Evolutionary conservation across 2,797 vertebrate species (phyloP).

Genomic region (Microhierax caerulescens): DNA sequence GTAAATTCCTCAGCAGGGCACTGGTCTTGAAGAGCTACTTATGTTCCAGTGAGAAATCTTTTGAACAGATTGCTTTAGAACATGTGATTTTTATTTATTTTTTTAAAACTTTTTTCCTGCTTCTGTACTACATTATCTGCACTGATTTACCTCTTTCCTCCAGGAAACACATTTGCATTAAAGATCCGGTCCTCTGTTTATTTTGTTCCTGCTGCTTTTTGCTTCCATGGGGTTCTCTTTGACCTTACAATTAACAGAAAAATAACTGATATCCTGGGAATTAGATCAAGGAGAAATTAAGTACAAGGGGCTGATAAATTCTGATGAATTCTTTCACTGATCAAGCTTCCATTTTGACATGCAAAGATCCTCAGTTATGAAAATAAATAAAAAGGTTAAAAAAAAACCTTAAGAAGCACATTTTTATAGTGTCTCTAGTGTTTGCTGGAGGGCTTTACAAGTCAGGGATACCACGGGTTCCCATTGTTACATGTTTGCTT

Average conservation of each 20-base stretch:
- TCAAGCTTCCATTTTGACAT: not conserved
- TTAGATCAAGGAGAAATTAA: not conserved
- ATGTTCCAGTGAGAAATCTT: not conserved
- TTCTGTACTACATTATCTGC: conserved; percentile 24
- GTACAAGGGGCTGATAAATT: not conserved
- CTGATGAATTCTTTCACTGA: not conserved
- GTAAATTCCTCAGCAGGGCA: conserved; percentile 22
- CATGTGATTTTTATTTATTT: not conserved
- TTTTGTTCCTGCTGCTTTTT: conserved; percentile 28
- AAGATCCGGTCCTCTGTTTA: conserved; percentile 52
- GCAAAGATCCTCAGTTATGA: not conserved
- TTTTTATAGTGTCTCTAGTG: not conserved
- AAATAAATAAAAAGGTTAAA: not conserved
- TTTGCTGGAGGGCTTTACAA: not conserved
- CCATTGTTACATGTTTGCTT: not conserved
- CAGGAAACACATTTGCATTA: conserved; percentile 58
- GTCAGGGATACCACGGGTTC: not conserved
- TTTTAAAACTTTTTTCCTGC: not conserved
- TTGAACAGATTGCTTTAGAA: conserved; percentile 12
- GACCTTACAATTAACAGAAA: conserved; percentile 29
- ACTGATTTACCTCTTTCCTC: conserved; percentile 24
- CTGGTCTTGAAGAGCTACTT: conserved; percentile 32
- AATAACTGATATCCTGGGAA: not conserved
- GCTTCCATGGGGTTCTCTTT: conserved; percentile 1
- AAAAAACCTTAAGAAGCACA: not conserved